Base-by-base conservation (phyloP, 2,797 vertebrate species). In the Buceros bicornis region DNA sequence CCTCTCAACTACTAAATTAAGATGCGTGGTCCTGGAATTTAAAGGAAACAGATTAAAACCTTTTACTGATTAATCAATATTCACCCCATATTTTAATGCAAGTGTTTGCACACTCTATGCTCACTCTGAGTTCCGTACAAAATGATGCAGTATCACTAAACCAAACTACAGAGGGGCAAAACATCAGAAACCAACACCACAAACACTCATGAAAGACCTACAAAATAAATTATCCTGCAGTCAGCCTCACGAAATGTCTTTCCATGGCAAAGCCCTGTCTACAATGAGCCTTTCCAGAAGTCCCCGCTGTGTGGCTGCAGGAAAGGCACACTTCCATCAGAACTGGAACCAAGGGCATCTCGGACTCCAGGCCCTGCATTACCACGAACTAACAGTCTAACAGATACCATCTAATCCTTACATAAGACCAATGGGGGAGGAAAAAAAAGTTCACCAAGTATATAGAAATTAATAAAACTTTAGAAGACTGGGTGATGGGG, bases 21-120 rank as follows among this genome's bases (percentile, higher is more conserved):
- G 86, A 92, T 69, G 22, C 26, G 29, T 29, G 12, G 14, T 51
- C 40, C 28, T 61, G 22, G n/a, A 94, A 92, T 83, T 90, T 87
- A 82, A 92, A 87, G 67, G 45, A 87, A 92, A 73, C 65, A 45
- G 31, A 43, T 87, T 87, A 85, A 95, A 94, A 90, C 48, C 35
- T 82, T 87, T 82, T 76, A 91, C 66, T 70, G 62, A 77, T 65
- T 90, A 94, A 93, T 79, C 43, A 13, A n/a, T 87, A 62, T 60
- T 73, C 37, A 45, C 51, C 6, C 70, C 90, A 62, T 35, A 53
- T 58, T 81, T 87, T 56, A 84, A 84, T 6, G 2, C 60, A 81
- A 45, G 87, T 40, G 29, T 92, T 87, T 72, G 60, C 31, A 42
- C 40, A 29, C 35, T 28, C 42, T 56, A 0, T 12, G 28, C 14